A percentile compares a stretch with the other conserved stretches of the same genome.
Conservation (phyloP, 2,888 invertebrate species). For the Ochlodes sylvanus region DNA sequence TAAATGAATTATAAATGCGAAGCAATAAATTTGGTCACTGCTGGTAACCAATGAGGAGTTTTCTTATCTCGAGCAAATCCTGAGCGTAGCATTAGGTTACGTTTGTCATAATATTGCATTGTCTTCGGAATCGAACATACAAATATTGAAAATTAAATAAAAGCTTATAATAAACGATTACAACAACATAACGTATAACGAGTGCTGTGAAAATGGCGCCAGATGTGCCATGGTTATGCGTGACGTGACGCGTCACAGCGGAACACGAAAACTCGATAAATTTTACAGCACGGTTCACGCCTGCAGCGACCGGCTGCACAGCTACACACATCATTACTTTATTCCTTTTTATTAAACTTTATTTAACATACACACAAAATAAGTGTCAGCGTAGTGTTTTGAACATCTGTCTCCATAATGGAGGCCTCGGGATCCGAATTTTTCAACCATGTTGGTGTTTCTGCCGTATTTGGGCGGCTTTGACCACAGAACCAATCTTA, state of each 20-base stretch:
- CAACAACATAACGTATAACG: not conserved
- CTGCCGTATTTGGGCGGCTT: no score
- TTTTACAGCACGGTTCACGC: conserved; percentile 72
- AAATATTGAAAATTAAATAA: not conserved
- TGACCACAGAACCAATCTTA: no score
- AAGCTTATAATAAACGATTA: not conserved
- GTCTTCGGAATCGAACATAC: no score
- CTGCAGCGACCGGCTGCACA: conserved; percentile 62
- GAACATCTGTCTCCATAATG: not conserved
- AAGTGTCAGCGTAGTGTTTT: not conserved
- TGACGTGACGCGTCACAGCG: conserved; percentile 30
- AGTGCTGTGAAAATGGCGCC: conserved; percentile 15
- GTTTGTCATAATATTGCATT: no score
- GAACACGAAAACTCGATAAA: conserved; percentile 80
- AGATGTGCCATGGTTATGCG: not conserved
- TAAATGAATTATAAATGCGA: no score
- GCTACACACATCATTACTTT: conserved; percentile 47
- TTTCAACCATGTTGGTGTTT: no score
- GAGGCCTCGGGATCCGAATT: no score
- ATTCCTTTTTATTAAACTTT: not conserved
- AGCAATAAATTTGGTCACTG: no score
- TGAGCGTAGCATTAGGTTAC: no score
- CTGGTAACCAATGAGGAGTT: no score
- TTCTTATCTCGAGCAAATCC: no score
- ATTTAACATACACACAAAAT: not conserved